Evolutionary conservation across 2,888 invertebrate genomes (phyloP).

Genomic region (Drosophila kuntzei): DNA sequence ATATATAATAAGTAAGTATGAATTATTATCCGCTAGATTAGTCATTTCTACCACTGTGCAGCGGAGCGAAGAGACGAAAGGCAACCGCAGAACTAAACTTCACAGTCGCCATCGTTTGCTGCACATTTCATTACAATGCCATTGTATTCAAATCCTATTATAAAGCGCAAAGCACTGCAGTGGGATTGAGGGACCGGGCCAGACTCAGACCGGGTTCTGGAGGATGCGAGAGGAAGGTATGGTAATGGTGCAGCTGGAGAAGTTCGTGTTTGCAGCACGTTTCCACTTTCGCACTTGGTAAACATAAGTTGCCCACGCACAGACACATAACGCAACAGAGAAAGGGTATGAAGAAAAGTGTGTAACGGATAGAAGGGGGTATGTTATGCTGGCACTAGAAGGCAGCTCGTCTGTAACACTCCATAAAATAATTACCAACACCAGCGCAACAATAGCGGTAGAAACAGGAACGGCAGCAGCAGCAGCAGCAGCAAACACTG

Average conservation of each 20-base stretch:
- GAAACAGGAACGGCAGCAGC: not conserved
- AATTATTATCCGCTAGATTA: not conserved
- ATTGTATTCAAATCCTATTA: conserved; percentile 79
- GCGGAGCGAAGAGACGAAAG: conserved; percentile 25
- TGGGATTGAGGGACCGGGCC: conserved; percentile 26
- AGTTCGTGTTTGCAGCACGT: conserved; percentile 80
- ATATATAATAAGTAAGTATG: too few relatives aligned
- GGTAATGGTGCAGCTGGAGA: conserved; percentile 53
- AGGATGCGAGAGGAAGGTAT: too few relatives aligned
- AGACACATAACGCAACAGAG: conserved; percentile 31
- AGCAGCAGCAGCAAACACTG: conserved; percentile 4
- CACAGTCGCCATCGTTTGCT: conserved; percentile 76
- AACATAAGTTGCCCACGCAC: conserved; percentile 77
- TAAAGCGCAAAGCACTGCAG: conserved; percentile 71
- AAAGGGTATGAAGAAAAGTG: not conserved
- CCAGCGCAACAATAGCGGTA: conserved; percentile 44
- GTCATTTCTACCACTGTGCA: not conserved
- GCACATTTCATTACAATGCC: conserved; percentile 80
- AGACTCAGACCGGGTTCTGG: too few relatives aligned
- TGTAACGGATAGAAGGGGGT: not conserved
- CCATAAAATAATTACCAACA: conserved; percentile 79
- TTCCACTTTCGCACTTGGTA: conserved; percentile 81
- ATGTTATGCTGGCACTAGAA: conserved; percentile 18
- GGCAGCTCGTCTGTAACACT: conserved; percentile 52
- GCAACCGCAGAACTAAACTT: conserved; percentile 73